Evolutionary conservation across 2,113 vertebrate species (phyloP).

Genomic region (Channa argus): DNA sequence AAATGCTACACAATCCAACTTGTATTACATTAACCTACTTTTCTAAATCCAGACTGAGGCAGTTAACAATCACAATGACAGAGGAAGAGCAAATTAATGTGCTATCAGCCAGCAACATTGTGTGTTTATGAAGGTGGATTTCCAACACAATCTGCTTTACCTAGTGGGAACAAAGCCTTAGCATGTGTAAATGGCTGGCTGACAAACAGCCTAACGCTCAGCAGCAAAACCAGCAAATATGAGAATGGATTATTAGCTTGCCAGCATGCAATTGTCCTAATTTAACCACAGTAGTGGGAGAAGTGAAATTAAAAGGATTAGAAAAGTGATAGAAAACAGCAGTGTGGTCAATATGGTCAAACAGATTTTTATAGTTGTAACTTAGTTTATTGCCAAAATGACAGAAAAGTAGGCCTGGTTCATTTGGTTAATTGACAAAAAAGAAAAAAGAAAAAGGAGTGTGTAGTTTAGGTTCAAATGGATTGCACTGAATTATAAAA

Average conservation of each 20-base stretch:
- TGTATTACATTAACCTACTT: constrained; percentile 34
- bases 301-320: constrained; percentile 21
- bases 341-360: constrained; percentile 28
- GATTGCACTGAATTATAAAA: too few relatives aligned
- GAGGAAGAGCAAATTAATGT: neutral
- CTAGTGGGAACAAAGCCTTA: constrained; percentile 12
- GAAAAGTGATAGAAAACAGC: constrained; percentile 27
- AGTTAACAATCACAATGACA: neutral
- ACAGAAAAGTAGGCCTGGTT: neutral
- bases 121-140: constrained; percentile 12
- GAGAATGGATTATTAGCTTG: constrained; percentile 16
- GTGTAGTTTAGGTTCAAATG: too few relatives aligned
- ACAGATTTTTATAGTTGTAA: neutral
- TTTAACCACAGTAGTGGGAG: constrained; percentile 18
- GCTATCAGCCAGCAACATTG: neutral
- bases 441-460: too few relatives aligned
- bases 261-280: constrained; percentile 19
- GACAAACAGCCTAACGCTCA: constrained; percentile 30
- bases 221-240: constrained; percentile 11
- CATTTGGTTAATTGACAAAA: neutral
- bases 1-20: neutral
- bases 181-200: constrained; percentile 24
- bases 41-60: constrained; percentile 2
- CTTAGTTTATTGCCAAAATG: neutral
- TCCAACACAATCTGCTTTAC: constrained; percentile 13